A percentile compares a stretch with the other conserved stretches of the same genome.
These are phyloP conservation scores for Phlogophora meticulosa DNA, from an alignment of 2,888 invertebrate genomes.

Conservation along the genomic window DNA sequence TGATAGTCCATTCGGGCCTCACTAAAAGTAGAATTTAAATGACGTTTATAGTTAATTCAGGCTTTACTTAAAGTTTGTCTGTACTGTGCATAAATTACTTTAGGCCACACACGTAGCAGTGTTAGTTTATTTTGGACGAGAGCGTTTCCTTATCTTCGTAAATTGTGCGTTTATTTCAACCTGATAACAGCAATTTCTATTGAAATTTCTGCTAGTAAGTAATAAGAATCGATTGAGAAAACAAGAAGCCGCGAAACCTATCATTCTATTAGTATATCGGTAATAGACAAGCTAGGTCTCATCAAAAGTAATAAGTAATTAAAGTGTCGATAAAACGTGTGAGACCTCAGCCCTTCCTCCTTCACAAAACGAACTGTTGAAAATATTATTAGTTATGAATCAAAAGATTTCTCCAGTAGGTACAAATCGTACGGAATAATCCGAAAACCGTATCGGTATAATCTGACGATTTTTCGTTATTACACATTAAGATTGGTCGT, in stretches of 20 bases:
- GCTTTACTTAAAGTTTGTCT: neutral
- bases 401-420: constrained; percentile 47
- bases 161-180: neutral
- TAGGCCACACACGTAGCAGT: constrained; percentile 12
- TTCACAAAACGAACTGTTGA: constrained; percentile 29
- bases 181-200: constrained; percentile 20
- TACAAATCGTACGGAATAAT: constrained; percentile 53
- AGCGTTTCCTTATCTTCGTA: constrained; percentile 5
- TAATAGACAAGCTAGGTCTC: neutral
- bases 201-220: constrained; percentile 8
- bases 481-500: constrained; percentile 72
- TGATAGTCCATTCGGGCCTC: constrained; percentile 34
- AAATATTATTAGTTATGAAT: constrained; percentile 50
- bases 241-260: neutral
- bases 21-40: neutral
- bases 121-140: constrained; percentile 21
- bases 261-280: neutral
- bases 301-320: constrained; percentile 15
- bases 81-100: constrained; percentile 7
- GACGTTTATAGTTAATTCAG: neutral
- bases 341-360: constrained; percentile 36
- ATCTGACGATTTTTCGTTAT: constrained; percentile 76
- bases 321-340: constrained; percentile 11
- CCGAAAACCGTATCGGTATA: constrained; percentile 57
- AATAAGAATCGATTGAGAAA: constrained; percentile 1